These are phyloP conservation scores for Etia nguti DNA, from an alignment of 2,113 vertebrate species.

Conservation along the genomic window DNA sequence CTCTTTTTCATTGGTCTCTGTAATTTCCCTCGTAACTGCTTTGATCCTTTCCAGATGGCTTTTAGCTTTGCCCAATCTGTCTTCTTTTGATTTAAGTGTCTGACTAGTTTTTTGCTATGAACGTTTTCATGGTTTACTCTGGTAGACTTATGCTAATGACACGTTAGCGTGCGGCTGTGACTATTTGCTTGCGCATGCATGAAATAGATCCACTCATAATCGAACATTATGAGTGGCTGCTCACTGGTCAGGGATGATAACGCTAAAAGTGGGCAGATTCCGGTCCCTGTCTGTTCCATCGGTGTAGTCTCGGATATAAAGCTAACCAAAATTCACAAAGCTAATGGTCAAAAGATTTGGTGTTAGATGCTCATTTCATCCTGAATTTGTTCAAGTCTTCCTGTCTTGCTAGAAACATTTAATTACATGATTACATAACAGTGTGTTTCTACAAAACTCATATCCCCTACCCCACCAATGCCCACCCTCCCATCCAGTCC, in stretches of 20 bases:
- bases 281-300: neutral
- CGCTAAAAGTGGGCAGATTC: neutral
- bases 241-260: neutral
- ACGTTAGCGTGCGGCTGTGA: neutral
- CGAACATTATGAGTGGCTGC: neutral
- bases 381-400: neutral
- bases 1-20: neutral
- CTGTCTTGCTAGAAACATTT: neutral
- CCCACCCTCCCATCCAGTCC: neutral
- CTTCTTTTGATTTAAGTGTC: neutral
- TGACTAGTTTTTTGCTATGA: neutral
- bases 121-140: neutral
- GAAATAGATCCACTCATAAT: neutral
- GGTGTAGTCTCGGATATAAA: neutral
- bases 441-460: neutral
- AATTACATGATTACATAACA: neutral
- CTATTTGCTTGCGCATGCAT: neutral
- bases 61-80: neutral
- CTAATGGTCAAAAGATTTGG: neutral
- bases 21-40: neutral
- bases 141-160: neutral
- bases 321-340: neutral
- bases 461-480: neutral
- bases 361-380: neutral
- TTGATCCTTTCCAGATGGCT: neutral